phyloP scores from a whole-genome alignment of 2,888 invertebrate species.

The Sinodicranocentrus sp. region DNA sequence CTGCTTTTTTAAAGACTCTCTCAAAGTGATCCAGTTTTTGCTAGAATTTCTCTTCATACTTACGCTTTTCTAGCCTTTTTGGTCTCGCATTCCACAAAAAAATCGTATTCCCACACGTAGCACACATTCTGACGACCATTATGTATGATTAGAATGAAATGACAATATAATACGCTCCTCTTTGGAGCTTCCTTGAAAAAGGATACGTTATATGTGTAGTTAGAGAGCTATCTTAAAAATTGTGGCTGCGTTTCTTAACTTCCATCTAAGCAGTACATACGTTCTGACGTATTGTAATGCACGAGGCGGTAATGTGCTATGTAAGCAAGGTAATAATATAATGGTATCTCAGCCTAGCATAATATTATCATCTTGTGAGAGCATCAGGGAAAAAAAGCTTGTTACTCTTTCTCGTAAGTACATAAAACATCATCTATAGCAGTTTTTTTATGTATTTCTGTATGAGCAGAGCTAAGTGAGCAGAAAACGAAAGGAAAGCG shows the following conservation, averaged over 20 bases:
- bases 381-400: background rate
- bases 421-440: background rate
- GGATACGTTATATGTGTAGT: background rate
- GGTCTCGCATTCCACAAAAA: slow-evolving; percentile 15
- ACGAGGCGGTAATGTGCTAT: background rate
- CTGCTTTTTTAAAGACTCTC: too few relatives aligned
- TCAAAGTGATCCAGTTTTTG: too few relatives aligned
- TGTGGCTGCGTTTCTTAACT: background rate
- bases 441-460: slow-evolving; percentile 8
- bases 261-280: background rate
- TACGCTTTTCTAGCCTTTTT: background rate
- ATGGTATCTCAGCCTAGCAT: background rate
- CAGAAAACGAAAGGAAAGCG: background rate
- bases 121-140: slow-evolving; percentile 9
- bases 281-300: background rate
- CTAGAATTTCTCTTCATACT: too few relatives aligned
- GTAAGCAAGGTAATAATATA: background rate
- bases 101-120: background rate
- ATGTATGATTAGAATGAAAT: slow-evolving; percentile 35
- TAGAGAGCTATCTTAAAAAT: background rate
- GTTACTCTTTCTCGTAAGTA: background rate
- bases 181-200: too few relatives aligned
- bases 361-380: too few relatives aligned
- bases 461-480: slow-evolving; percentile 4
- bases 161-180: slow-evolving; percentile 16